Percentiles rank a stretch among this genome's conserved stretches.
Evolutionary conservation across 2,113 vertebrate species (phyloP).

Genomic region (Pteropus alecto): DNA sequence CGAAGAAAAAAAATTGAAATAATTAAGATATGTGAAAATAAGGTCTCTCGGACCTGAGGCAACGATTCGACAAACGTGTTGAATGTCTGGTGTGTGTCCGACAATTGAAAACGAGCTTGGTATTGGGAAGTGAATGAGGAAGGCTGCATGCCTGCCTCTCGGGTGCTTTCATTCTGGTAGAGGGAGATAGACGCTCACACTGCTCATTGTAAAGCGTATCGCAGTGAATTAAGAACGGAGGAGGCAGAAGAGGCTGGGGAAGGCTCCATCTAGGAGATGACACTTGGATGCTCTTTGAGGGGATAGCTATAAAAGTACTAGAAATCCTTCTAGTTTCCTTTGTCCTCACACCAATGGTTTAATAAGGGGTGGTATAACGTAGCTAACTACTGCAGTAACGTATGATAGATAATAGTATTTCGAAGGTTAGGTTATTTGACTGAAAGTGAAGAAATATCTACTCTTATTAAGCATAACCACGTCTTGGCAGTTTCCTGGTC

Average conservation of each 20-base stretch:
- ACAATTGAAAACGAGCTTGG: not conserved
- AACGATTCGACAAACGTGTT: not conserved
- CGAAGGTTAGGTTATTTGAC: slow-evolving; percentile 34
- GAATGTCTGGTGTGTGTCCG: not conserved
- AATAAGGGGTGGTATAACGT: not conserved
- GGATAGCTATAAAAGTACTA: not conserved
- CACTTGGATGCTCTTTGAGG: not conserved
- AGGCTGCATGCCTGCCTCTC: not conserved
- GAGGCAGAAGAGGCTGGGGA: not conserved
- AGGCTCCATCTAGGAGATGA: not conserved
- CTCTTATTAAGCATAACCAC: not conserved
- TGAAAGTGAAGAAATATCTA: not conserved
- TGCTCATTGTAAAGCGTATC: not conserved
- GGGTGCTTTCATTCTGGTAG: not conserved
- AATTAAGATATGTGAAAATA: slow-evolving; percentile 14
- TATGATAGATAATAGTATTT: not conserved
- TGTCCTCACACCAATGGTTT: not conserved
- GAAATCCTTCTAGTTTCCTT: not conserved
- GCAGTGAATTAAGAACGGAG: not conserved
- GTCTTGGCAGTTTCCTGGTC: not conserved
- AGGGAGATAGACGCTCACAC: not conserved
- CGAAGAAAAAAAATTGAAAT: not conserved
- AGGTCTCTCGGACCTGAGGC: not conserved
- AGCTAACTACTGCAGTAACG: not conserved
- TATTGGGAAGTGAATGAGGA: not conserved